phyloP scores from a whole-genome alignment of 2,797 vertebrate species.

The Saxicola maurus region DNA sequence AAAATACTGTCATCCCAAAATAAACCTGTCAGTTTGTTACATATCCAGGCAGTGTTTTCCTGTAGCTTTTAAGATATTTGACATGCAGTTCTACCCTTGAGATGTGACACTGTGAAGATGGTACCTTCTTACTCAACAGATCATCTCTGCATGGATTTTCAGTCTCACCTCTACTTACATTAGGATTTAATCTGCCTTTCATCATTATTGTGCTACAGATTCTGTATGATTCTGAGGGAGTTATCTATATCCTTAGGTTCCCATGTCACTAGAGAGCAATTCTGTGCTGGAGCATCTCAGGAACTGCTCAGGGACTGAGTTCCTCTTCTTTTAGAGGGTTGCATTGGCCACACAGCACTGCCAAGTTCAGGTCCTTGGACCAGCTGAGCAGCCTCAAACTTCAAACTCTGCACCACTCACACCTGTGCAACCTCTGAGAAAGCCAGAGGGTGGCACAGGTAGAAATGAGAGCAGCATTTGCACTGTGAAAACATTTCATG shows the following conservation, averaged over 20 bases:
- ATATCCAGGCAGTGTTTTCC: slow-evolving; percentile 45
- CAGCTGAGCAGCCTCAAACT: background rate
- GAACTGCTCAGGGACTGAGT: background rate
- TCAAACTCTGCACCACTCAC: background rate
- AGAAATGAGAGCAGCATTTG: background rate
- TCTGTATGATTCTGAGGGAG: background rate
- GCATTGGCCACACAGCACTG: background rate
- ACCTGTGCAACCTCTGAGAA: background rate
- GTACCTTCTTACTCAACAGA: slow-evolving; percentile 18
- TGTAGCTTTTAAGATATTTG: slow-evolving; percentile 20
- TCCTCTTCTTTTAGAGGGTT: background rate
- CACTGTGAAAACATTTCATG: background rate
- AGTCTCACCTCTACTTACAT: background rate
- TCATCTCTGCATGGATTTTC: slow-evolving; percentile 41
- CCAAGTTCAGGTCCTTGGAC: background rate
- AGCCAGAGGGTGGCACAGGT: background rate
- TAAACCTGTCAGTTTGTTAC: slow-evolving; percentile 30
- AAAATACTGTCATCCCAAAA: slow-evolving; percentile 35
- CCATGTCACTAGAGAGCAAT: background rate
- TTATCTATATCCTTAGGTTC: background rate
- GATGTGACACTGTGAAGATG: slow-evolving; percentile 1
- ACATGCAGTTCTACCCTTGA: background rate
- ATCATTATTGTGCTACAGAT: background rate
- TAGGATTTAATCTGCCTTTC: slow-evolving; percentile 31
- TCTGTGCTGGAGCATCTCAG: background rate